Conservation (phyloP, 64 coral and sea anemone species). For the Actinia equina region DNA sequence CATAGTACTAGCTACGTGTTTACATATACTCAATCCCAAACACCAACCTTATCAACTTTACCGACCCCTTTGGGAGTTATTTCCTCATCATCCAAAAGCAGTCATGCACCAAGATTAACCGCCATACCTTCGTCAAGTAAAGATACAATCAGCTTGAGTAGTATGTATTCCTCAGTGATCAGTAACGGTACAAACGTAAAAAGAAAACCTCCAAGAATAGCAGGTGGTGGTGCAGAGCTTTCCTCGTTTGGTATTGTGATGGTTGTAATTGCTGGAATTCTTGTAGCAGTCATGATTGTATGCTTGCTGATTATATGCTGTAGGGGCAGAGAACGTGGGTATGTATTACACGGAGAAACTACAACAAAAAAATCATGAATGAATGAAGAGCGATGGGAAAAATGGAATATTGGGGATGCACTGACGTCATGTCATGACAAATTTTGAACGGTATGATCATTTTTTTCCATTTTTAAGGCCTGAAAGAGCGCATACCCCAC, state of each 20-base stretch:
- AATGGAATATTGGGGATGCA: too few species aligned
- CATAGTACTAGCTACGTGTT: background rate
- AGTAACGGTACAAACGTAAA: background rate
- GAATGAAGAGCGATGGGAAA: background rate
- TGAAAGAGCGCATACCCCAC: constrained; percentile 8
- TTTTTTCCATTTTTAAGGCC: background rate
- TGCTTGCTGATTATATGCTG: constrained; percentile 22
- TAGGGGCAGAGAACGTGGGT: constrained; percentile 14
- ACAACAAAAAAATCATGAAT: background rate
- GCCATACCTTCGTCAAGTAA: background rate
- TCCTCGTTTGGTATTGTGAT: constrained; percentile 25
- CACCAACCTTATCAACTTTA: background rate
- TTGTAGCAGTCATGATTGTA: background rate
- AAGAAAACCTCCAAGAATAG: background rate
- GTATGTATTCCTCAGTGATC: background rate
- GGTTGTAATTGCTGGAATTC: background rate
- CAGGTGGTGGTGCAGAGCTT: background rate
- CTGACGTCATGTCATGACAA: background rate
- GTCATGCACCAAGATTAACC: background rate
- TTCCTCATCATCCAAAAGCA: background rate
- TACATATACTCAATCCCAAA: background rate
- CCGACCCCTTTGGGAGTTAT: background rate
- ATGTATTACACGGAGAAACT: background rate
- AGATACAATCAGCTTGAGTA: background rate
- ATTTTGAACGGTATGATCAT: background rate